A percentile compares a stretch with the other conserved stretches of the same genome.
These are phyloP conservation scores for Celastrina argiolus DNA, from an alignment of 2,888 invertebrate genomes.

Conservation along the genomic window DNA sequence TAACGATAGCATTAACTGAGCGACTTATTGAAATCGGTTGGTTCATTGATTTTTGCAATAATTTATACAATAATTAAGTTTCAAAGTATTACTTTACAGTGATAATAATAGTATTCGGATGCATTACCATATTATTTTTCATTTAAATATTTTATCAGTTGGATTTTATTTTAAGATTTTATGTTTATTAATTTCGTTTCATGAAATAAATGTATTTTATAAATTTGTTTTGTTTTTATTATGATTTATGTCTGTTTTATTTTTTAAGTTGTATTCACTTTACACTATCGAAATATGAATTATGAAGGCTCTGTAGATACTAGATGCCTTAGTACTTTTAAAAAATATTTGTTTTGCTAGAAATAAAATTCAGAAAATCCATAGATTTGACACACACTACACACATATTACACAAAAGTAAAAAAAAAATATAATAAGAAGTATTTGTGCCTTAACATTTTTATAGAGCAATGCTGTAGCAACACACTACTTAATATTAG, in stretches of 20 bases:
- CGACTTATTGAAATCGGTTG: neutral
- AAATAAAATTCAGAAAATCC: too few relatives aligned
- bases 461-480: too few relatives aligned
- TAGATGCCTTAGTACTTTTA: neutral
- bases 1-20: too few relatives aligned
- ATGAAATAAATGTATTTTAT: slow-evolving; percentile 23
- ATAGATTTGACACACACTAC: too few relatives aligned
- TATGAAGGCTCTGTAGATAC: neutral
- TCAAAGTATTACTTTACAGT: slow-evolving; percentile 28
- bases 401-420: too few relatives aligned
- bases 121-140: slow-evolving; percentile 26
- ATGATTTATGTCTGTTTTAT: slow-evolving; percentile 34
- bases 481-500: too few relatives aligned
- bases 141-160: slow-evolving; percentile 13
- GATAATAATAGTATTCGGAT: slow-evolving; percentile 25
- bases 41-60: neutral
- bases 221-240: slow-evolving; percentile 24
- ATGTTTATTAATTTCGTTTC: slow-evolving; percentile 27
- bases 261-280: slow-evolving; percentile 26
- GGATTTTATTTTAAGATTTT: slow-evolving; percentile 27
- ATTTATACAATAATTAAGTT: slow-evolving; percentile 5
- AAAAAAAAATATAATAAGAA: too few relatives aligned
- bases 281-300: neutral
- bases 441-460: too few relatives aligned
- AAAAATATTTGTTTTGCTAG: too few relatives aligned